Percentiles rank a stretch among this genome's conserved stretches.
Evolutionary conservation across 2,797 vertebrate genomes (phyloP).

Genomic region (Hoplostethus mediterraneus): DNA sequence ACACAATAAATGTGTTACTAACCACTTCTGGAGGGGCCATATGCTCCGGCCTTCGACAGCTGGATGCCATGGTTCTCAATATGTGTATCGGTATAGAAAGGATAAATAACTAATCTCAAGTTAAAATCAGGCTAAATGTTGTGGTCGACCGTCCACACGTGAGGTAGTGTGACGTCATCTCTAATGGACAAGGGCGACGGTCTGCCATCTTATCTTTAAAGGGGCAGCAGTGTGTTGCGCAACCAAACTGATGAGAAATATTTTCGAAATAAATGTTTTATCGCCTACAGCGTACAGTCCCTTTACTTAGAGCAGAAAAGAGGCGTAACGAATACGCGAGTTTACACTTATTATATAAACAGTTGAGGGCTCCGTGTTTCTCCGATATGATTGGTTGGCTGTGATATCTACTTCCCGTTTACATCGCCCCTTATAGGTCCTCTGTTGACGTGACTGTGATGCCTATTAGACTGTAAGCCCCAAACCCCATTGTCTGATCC

Average conservation of each 20-base stretch:
- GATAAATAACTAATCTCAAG: neutral
- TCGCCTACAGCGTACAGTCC: no score
- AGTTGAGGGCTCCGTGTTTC: neutral
- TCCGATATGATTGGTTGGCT: conserved; percentile 45
- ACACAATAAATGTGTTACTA: conserved; percentile 42
- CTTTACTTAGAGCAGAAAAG: no score
- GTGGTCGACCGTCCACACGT: conserved; percentile 27
- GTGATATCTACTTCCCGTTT: conserved; percentile 54
- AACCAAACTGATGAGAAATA: no score
- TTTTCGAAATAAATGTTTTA: no score
- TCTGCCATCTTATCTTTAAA: conserved; percentile 29
- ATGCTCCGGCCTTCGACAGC: conserved; percentile 84
- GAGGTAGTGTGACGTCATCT: conserved; percentile 53
- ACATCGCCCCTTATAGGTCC: conserved; percentile 63
- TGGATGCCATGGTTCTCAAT: conserved; percentile 75
- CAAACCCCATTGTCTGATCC: no score
- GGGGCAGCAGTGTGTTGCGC: no score
- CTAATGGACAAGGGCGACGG: conserved; percentile 30
- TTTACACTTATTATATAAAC: no score
- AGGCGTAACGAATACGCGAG: no score
- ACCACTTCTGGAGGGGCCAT: conserved; percentile 84
- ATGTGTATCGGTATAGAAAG: rapidly evolving
- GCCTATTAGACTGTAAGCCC: no score
- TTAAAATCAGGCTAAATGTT: conserved; percentile 9
- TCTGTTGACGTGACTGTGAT: neutral